A percentile compares a stretch with the other conserved stretches of the same genome.
Evolutionary conservation across 2,797 vertebrate species (phyloP).

Genomic region (Saxicola maurus): DNA sequence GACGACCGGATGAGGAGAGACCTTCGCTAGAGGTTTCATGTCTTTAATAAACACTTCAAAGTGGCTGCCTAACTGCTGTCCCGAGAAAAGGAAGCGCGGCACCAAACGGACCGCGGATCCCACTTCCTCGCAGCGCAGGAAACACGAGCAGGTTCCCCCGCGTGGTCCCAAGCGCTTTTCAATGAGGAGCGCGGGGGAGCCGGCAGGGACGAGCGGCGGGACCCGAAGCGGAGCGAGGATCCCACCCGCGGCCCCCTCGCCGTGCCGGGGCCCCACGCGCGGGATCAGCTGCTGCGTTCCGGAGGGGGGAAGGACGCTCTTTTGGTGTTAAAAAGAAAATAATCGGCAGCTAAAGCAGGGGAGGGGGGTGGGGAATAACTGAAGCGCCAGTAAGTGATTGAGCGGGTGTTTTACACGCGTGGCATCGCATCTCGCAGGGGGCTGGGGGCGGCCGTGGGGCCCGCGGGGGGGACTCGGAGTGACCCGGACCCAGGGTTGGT

Average conservation of each 20-base stretch:
- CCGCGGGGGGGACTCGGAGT: neutral
- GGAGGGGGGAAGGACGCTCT: neutral
- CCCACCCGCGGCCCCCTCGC: neutral
- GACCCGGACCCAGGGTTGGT: too few relatives aligned
- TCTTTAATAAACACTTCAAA: constrained; percentile 27
- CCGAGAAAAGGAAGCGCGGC: constrained; percentile 1
- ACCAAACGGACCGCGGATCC: neutral
- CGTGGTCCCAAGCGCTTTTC: neutral
- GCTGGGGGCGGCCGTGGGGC: neutral
- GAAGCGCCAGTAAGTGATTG: neutral
- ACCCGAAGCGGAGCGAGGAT: too few relatives aligned
- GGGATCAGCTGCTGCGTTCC: neutral
- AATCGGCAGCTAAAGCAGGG: neutral
- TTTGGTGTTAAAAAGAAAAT: neutral
- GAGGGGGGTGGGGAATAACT: neutral
- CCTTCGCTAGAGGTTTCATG: neutral
- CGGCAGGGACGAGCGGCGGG: neutral
- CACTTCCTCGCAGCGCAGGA: constrained; percentile 12
- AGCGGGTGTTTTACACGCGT: neutral
- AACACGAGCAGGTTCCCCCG: neutral
- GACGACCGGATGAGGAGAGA: neutral
- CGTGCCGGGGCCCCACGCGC: neutral
- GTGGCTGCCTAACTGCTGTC: neutral
- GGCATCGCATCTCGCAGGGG: neutral
- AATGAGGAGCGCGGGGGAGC: too few relatives aligned